These are phyloP conservation scores for Corythoichthys haematopterus DNA, from an alignment of 2,113 vertebrate species.

Conservation along the genomic window DNA sequence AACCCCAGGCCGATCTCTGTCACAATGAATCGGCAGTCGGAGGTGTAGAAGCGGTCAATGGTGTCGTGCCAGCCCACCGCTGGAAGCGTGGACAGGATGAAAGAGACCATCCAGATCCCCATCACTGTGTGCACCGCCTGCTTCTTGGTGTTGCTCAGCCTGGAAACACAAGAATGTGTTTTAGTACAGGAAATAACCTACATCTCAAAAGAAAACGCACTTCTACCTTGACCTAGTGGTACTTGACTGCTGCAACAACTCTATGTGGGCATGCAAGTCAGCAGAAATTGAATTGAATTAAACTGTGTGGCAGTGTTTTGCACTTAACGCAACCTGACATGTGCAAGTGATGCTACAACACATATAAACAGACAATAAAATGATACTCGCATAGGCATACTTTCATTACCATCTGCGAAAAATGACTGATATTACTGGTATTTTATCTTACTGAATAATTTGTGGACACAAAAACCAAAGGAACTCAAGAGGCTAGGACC, in stretches of 20 bases:
- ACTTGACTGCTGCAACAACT: too few relatives aligned
- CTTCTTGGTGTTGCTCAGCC: conserved; percentile 90
- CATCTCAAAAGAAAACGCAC: not conserved
- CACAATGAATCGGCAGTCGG: conserved; percentile 88
- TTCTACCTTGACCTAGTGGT: not conserved
- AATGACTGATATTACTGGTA: not conserved
- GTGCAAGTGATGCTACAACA: not conserved
- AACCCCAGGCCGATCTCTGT: conserved; percentile 92
- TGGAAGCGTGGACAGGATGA: conserved; percentile 86
- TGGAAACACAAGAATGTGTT: conserved; percentile 57
- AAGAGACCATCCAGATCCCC: conserved; percentile 96
- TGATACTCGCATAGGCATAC: not conserved
- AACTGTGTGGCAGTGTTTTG: too few relatives aligned
- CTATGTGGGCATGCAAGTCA: too few relatives aligned
- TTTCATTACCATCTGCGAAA: not conserved
- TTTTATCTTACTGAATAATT: not conserved
- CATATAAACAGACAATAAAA: not conserved
- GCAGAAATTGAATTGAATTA: too few relatives aligned
- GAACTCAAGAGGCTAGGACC: too few relatives aligned
- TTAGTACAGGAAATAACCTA: not conserved
- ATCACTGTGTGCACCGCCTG: conserved; percentile 90
- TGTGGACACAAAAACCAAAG: too few relatives aligned
- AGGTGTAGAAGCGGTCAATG: conserved; percentile 82
- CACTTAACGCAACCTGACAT: too few relatives aligned
- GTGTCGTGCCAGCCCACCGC: conserved; percentile 93